Evolutionary conservation across 2,113 vertebrate species (phyloP).

Genomic region (Clarias gariepinus): DNA sequence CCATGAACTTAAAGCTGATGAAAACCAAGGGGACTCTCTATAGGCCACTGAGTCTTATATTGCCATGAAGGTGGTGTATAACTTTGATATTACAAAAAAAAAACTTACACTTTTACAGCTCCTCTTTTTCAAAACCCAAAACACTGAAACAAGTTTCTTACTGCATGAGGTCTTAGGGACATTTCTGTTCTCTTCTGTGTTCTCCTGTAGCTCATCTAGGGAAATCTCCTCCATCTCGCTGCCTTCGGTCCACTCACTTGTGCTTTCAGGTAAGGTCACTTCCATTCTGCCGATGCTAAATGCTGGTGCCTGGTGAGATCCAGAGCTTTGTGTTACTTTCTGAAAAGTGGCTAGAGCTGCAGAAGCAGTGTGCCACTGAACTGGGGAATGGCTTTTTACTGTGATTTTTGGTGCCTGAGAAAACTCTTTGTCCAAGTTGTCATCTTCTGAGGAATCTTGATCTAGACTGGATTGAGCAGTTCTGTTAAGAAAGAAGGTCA

Average conservation of each 20-base stretch:
- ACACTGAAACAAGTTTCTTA: constrained; percentile 51
- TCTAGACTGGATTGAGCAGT: constrained; percentile 86
- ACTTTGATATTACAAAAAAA: neutral
- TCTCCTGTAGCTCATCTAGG: constrained; percentile 51
- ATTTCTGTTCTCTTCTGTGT: constrained; percentile 65
- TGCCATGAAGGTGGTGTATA: neutral
- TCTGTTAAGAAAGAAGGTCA: constrained; percentile 61
- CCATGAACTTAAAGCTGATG: too few species aligned
- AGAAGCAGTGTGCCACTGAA: neutral
- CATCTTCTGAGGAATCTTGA: constrained; percentile 74
- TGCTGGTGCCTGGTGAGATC: constrained; percentile 27
- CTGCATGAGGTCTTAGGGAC: constrained; percentile 63
- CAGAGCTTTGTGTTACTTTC: constrained; percentile 41
- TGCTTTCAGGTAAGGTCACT: constrained; percentile 62
- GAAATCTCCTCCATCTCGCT: constrained; percentile 74
- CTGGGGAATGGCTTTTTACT: constrained; percentile 41
- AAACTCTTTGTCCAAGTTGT: constrained; percentile 68
- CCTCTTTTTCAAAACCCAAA: neutral
- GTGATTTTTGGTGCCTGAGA: constrained; percentile 52
- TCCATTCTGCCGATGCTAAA: constrained; percentile 51
- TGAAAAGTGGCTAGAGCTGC: constrained; percentile 34
- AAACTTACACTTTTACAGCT: neutral
- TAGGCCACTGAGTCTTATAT: too few species aligned
- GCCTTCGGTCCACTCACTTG: constrained; percentile 65
- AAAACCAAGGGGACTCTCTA: too few species aligned